Evolutionary conservation across 2,797 vertebrate species (phyloP).

Genomic region (Ceyx erithaca): DNA sequence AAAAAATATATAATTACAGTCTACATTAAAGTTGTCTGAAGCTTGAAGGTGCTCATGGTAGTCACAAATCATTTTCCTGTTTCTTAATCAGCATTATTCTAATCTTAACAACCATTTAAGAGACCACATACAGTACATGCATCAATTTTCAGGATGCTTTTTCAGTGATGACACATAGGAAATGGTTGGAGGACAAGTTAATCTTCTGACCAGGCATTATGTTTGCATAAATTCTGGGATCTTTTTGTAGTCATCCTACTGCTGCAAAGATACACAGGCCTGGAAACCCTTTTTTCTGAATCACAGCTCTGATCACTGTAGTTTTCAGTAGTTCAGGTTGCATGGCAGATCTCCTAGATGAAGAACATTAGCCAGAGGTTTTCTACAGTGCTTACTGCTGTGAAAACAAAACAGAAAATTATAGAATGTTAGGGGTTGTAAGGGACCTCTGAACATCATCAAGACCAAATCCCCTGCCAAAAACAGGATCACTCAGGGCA

Average conservation of each 20-base stretch:
- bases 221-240: not conserved
- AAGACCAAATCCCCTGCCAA: too few relatives aligned
- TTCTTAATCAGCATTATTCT: conserved; percentile 3
- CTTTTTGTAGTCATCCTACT: not conserved
- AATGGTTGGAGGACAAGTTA: not conserved
- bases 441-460: too few relatives aligned
- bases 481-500: too few relatives aligned
- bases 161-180: not conserved
- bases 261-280: not conserved
- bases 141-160: not conserved
- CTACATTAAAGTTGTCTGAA: not conserved
- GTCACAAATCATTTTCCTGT: not conserved
- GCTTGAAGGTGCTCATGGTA: not conserved
- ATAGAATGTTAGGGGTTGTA: too few relatives aligned
- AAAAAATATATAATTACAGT: not conserved
- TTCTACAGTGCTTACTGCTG: not conserved
- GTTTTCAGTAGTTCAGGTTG: not conserved
- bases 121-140: not conserved
- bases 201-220: not conserved
- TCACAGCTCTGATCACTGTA: not conserved
- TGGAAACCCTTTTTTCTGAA: not conserved
- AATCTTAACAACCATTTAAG: conserved; percentile 20
- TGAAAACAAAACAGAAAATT: not conserved
- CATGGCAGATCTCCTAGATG: not conserved
- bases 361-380: accelerated